Evolutionary conservation across 1,140 invertebrate genomes (phyloP).

Genomic region (Neoseiulus cucumeris): DNA sequence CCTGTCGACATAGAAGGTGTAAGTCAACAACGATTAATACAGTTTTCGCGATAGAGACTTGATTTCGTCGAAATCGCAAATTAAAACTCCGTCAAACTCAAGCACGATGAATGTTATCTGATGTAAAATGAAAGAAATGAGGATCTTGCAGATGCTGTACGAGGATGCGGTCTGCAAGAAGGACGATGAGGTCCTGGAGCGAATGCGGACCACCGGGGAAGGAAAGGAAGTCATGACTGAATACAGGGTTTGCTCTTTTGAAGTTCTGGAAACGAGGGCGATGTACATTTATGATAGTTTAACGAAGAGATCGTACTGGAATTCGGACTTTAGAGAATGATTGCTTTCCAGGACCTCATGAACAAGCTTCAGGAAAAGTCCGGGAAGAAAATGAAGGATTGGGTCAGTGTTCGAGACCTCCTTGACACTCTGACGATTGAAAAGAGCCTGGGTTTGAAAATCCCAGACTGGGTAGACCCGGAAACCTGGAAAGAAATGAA

Average conservation of each 20-base stretch:
- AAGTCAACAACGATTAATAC: too few relatives aligned
- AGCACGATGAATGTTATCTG: too few relatives aligned
- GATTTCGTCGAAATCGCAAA: too few relatives aligned
- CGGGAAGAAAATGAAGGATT: conserved; percentile 7
- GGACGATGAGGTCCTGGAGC: background rate
- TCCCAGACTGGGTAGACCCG: background rate
- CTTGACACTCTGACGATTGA: background rate
- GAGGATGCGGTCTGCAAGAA: background rate
- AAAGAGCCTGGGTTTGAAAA: background rate
- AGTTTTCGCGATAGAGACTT: too few relatives aligned
- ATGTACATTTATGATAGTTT: too few relatives aligned
- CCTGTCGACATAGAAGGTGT: conserved; percentile 6
- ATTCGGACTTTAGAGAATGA: too few relatives aligned
- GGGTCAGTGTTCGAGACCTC: background rate
- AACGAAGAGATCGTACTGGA: too few relatives aligned
- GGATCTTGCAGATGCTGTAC: conserved; percentile 6
- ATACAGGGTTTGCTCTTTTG: background rate
- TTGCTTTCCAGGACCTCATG: background rate
- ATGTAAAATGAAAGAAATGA: too few relatives aligned
- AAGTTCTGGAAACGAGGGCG: too few relatives aligned
- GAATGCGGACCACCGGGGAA: background rate
- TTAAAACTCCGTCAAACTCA: too few relatives aligned
- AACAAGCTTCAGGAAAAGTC: background rate
- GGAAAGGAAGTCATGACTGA: background rate
- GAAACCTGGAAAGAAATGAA: background rate